Conservation (phyloP, 2,113 vertebrate genomes). For the Austrofundulus limnaeus region DNA sequence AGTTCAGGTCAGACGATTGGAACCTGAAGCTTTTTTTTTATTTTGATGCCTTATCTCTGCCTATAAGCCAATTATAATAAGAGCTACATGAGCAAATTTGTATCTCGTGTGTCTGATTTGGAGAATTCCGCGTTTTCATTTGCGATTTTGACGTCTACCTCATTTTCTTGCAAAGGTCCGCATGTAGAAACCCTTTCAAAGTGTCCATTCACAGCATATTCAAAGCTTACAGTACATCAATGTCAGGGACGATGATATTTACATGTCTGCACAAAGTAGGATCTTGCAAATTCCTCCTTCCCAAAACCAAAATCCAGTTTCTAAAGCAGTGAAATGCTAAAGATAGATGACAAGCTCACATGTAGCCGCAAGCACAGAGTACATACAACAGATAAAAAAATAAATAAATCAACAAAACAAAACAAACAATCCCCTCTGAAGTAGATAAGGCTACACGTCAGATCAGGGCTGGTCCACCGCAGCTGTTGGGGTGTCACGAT, state of each 20-base stretch:
- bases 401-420: constrained; percentile 33
- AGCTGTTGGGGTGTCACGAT: constrained; percentile 56
- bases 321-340: constrained; percentile 69
- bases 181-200: constrained; percentile 44
- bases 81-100: constrained; percentile 41
- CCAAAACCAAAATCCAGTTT: constrained; percentile 59
- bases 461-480: constrained; percentile 81
- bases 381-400: constrained; percentile 75
- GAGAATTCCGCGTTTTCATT: constrained; percentile 41
- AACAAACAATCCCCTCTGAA: constrained; percentile 62
- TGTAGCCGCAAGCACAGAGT: constrained; percentile 48
- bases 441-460: constrained; percentile 91
- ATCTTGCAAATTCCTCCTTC: constrained; percentile 60
- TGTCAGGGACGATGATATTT: constrained; percentile 76
- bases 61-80: constrained; percentile 53
- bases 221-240: constrained; percentile 75
- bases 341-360: constrained; percentile 64
- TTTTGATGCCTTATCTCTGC: constrained; percentile 48
- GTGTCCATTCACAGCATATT: constrained; percentile 73
- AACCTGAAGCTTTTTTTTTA: constrained; percentile 40
- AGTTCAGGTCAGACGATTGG: constrained; percentile 37
- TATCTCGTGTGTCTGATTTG: constrained; percentile 31
- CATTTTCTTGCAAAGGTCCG: constrained; percentile 41
- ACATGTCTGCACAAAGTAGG: constrained; percentile 67
- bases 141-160: constrained; percentile 28